These are phyloP conservation scores for Tolypeutes matacus DNA, from an alignment of 2,797 vertebrate species.

Conservation along the genomic window DNA sequence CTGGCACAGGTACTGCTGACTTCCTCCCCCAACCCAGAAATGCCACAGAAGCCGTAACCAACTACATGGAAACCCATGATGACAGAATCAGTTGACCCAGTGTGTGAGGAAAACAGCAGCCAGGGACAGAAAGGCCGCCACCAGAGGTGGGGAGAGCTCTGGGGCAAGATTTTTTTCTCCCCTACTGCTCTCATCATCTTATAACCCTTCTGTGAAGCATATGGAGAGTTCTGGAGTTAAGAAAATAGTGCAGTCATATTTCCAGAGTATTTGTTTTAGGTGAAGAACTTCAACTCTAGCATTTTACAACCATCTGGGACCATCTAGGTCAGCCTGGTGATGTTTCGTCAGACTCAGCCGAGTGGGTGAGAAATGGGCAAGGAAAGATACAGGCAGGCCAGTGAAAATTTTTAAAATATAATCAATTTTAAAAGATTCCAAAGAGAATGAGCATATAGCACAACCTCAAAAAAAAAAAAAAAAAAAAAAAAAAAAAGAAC, in stretches of 20 bases:
- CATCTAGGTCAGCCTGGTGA: too few species aligned
- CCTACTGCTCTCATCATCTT: not conserved
- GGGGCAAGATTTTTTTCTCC: not conserved
- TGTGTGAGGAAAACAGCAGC: not conserved
- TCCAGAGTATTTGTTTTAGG: not conserved
- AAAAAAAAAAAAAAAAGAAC: too few species aligned
- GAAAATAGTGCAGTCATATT: slow-evolving; percentile 5
- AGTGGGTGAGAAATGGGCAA: not conserved
- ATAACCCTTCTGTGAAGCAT: not conserved
- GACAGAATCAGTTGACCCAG: not conserved
- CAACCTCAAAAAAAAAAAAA: too few species aligned
- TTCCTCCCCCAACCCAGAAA: not conserved
- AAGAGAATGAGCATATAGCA: too few species aligned
- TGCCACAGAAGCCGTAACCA: not conserved
- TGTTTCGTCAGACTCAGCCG: not conserved
- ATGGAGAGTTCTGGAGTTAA: slow-evolving; percentile 4
- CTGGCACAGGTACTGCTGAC: not conserved
- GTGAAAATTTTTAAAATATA: not conserved
- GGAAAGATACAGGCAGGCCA: not conserved
- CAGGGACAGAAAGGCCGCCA: not conserved
- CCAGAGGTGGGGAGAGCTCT: not conserved
- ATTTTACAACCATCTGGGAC: not conserved
- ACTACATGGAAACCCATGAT: not conserved
- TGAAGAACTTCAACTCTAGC: slow-evolving; percentile 37
- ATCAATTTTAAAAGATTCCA: not conserved